These are phyloP conservation scores for Mola mola DNA, from an alignment of 2,113 vertebrate genomes.

Conservation along the genomic window DNA sequence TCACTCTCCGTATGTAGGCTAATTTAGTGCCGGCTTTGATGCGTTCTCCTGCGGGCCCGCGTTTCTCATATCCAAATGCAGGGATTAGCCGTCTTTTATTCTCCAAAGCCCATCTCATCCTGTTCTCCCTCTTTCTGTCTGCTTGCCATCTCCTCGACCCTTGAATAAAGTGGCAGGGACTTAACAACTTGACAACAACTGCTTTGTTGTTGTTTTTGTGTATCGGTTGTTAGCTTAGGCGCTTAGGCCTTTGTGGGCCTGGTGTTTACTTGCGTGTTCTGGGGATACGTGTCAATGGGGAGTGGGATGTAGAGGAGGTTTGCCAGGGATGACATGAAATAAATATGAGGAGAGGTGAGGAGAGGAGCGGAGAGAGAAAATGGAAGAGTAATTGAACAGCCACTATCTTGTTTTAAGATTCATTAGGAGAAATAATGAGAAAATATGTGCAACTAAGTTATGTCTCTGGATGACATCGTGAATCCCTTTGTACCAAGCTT, in stretches of 20 bases:
- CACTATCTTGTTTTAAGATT: constrained; percentile 75
- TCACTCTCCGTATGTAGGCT: constrained; percentile 73
- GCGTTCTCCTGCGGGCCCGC: constrained; percentile 78
- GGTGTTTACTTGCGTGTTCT: constrained; percentile 58
- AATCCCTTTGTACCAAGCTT: constrained; percentile 62
- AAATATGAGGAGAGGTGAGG: constrained; percentile 57
- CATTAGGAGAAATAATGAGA: constrained; percentile 77
- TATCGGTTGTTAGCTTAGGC: constrained; percentile 77
- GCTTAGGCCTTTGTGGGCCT: constrained; percentile 71
- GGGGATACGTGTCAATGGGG: constrained; percentile 67
- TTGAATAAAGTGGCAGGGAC: constrained; percentile 74
- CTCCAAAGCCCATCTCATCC: constrained; percentile 81
- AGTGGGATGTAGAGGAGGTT: constrained; percentile 58
- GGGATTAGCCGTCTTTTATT: constrained; percentile 81
- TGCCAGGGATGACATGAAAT: constrained; percentile 62
- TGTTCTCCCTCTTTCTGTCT: constrained; percentile 69
- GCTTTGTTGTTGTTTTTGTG: constrained; percentile 82
- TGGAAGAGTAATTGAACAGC: constrained; percentile 61
- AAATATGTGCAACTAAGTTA: constrained; percentile 72
- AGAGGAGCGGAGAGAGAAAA: constrained; percentile 37
- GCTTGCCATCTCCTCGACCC: constrained; percentile 69
- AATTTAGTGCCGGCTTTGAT: constrained; percentile 80
- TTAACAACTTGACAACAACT: constrained; percentile 79
- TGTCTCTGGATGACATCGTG: constrained; percentile 73
- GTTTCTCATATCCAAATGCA: constrained; percentile 83